Base-by-base conservation (phyloP, 1,140 invertebrate genomes). In the Hormaphis cornu region DNA sequence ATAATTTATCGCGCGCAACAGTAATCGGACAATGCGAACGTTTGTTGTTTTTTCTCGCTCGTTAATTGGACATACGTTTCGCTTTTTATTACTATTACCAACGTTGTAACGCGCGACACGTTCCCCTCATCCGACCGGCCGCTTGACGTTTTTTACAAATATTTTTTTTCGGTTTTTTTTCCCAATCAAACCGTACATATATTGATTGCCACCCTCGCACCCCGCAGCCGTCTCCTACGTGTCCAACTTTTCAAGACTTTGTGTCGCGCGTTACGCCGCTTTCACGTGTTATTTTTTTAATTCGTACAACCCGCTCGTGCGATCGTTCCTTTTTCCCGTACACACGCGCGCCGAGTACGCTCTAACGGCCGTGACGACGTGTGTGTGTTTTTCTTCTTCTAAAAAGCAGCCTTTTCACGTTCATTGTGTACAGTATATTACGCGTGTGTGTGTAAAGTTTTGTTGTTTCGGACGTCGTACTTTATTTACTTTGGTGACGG, bases 31-130 rank as follows among this genome's bases (percentile, higher is more conserved):
- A 66, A 50, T 48, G 20, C 42, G 28, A 30, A 16, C 61, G 42
- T 66, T 66, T 66, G 61, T 66, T 66, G 26, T 66, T 66, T 48
- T n/a, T 61, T 44, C n/a, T 66, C 44, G 40, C 28, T 66, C 61
- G 61, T 66, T 66, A 66, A 66, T 66, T 66, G 61, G 44, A 66
- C 61, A 58, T 35, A 58, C 52, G 1, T n/a, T n/a, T n/a, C n/a
- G n/a, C n/a, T n/a, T n/a, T n/a, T n/a, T n/a, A n/a, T n/a, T n/a
- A n/a, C n/a, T n/a, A n/a, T n/a, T n/a, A n/a, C n/a, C n/a, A n/a
- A 46, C 42, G 18, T 10, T n/a, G 42, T n/a, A 10, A 8, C 61
- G 7, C 48, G 50, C 50, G 61, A 66, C 61, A 66, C 20, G 9
- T 59, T 46, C 37, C 7, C 7, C 7, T 7, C 37, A 14, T 40